Evolutionary conservation across 2,113 vertebrate genomes (phyloP).

Genomic region (Murina feae): DNA sequence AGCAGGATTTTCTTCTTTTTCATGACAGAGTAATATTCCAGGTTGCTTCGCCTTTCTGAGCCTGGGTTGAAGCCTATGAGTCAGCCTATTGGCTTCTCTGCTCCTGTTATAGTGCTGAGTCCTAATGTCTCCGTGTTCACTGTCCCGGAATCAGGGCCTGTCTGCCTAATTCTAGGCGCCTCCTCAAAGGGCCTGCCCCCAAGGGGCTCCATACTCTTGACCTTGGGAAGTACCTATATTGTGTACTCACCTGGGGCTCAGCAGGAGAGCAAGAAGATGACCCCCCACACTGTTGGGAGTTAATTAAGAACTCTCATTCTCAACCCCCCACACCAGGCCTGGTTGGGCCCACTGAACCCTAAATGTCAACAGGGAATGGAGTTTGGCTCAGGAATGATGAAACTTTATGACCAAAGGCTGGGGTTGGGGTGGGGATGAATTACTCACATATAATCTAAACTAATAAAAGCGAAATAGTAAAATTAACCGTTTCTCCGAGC

Average conservation of each 20-base stretch:
- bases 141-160: not conserved
- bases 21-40: not conserved
- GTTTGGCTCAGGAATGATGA: slow-evolving; percentile 43
- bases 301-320: slow-evolving; percentile 26
- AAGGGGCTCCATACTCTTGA: slow-evolving; percentile 17
- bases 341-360: not conserved
- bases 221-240: not conserved
- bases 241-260: not conserved
- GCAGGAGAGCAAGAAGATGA: not conserved
- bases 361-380: slow-evolving; percentile 56
- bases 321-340: not conserved
- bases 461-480: too few species aligned
- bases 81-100: not conserved
- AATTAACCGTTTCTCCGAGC: too few species aligned
- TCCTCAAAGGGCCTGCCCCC: not conserved
- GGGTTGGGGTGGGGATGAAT: not conserved
- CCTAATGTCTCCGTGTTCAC: not conserved
- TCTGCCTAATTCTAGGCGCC: not conserved
- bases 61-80: not conserved
- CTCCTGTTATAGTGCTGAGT: not conserved
- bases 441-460: slow-evolving; percentile 39
- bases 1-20: not conserved
- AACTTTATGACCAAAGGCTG: slow-evolving; percentile 70
- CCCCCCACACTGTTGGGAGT: not conserved
- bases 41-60: not conserved